Base-by-base conservation (phyloP, 2,797 vertebrate genomes). In the Xerus rutilus region DNA sequence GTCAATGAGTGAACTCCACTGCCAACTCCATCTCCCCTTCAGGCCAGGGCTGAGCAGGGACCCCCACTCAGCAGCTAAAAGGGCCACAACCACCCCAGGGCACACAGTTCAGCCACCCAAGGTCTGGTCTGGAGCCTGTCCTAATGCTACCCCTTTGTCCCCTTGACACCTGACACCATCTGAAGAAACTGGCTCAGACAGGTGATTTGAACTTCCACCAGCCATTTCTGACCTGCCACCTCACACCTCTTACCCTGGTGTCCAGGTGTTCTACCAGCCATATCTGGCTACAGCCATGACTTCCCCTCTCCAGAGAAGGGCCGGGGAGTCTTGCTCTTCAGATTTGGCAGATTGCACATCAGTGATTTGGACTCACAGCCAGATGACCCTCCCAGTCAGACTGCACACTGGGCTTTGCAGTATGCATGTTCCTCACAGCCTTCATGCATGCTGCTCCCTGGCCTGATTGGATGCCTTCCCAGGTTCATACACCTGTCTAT, bases 371-470 rank as follows among this genome's bases (percentile, higher is more conserved):
- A 69, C 49, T 59, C 62, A 12, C 2, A 32, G 13, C 43, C 35
- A 8, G 14, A 35, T 1, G 9, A 77, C 18, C 65, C 52, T 64
- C 43, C 18, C 21, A 47, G 21, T 7, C 1, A 65, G 73, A 28
- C 10, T 1, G 8, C 25, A 39, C 3, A 1, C 39, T 39, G 2
- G 8, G 1, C 49, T 83, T 45, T 15, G 62, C 11, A 54, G 2
- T 17, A n/a, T 0, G 0, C 0, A 5, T 7, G 0, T 18, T 7
- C 32, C 23, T 54, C 65, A 10, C 0, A 0, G 74, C 1, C 28
- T 30, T 74, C 9, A 0, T 11, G 32, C 11, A 9, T 7, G 15
- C 64, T 52, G 49, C 18, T 82, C 62, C 64, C 35, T 54, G 85
- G 89, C 35, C 87, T 28, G 35, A 17, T 9, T 28, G 35, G 35